Evolutionary conservation across 2,888 invertebrate species (phyloP).

Genomic region (Euclidia mi): DNA sequence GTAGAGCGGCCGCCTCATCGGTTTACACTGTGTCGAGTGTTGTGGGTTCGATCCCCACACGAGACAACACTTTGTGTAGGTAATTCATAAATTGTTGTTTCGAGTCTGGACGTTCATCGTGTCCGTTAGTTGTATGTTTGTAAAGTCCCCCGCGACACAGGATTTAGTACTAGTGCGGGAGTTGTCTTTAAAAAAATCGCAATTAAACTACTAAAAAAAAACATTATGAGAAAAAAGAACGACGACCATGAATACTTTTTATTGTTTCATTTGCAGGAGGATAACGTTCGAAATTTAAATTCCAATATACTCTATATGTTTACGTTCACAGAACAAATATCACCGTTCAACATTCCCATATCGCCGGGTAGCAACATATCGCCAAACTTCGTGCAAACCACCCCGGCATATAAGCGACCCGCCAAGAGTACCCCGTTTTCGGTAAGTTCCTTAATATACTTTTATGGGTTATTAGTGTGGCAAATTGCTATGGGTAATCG

Average conservation of each 20-base stretch:
- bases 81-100: too few relatives aligned
- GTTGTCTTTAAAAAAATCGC: too few relatives aligned
- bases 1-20: too few relatives aligned
- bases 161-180: too few relatives aligned
- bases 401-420: constrained; percentile 79
- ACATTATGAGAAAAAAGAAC: neutral
- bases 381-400: constrained; percentile 78
- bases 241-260: constrained; percentile 14
- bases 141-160: too few relatives aligned
- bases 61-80: too few relatives aligned
- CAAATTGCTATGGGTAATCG: neutral
- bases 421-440: constrained; percentile 84
- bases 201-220: too few relatives aligned
- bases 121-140: too few relatives aligned
- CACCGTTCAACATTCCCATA: constrained; percentile 82
- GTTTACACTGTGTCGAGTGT: too few relatives aligned
- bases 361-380: constrained; percentile 81
- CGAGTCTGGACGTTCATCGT: too few relatives aligned
- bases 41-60: too few relatives aligned
- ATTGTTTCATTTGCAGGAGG: constrained; percentile 22
- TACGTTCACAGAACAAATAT: constrained; percentile 72
- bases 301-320: constrained; percentile 4
- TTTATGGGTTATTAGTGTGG: constrained; percentile 4
- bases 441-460: constrained; percentile 65
- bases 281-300: neutral